Percentiles rank a stretch among this genome's conserved stretches.
Conservation (phyloP, 2,888 invertebrate species). For the Melanotus villosus region DNA sequence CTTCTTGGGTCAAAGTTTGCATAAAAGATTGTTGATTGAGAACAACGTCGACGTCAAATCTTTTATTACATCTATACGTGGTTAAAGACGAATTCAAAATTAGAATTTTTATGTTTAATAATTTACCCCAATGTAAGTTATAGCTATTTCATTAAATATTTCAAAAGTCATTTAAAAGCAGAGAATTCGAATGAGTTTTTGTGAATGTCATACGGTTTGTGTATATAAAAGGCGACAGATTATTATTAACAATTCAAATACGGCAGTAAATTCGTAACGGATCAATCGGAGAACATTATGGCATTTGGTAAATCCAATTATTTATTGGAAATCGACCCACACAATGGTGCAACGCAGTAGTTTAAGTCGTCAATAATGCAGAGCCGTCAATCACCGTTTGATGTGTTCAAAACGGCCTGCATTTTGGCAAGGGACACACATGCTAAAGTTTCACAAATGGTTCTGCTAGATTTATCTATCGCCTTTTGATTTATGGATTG, state of each 20-base stretch:
- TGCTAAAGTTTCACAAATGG: slow-evolving; percentile 61
- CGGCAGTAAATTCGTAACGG: not conserved
- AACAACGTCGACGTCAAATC: not conserved
- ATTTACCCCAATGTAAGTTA: no score
- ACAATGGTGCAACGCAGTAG: slow-evolving; percentile 48
- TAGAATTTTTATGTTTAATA: no score
- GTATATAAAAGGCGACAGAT: no score
- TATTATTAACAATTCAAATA: not conserved
- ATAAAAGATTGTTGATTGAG: not conserved
- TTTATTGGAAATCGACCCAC: slow-evolving; percentile 51
- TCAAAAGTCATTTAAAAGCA: no score
- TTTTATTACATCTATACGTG: no score
- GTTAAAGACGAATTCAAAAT: no score
- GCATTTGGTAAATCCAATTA: slow-evolving; percentile 45
- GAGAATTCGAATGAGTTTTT: no score
- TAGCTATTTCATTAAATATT: no score
- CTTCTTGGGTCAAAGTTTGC: not conserved
- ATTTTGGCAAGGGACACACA: slow-evolving; percentile 56
- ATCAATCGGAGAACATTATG: slow-evolving; percentile 23
- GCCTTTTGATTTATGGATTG: slow-evolving; percentile 67
- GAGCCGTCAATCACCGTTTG: slow-evolving; percentile 54
- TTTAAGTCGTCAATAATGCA: slow-evolving; percentile 51
- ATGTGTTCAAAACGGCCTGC: slow-evolving; percentile 53
- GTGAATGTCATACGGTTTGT: no score
- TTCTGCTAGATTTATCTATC: slow-evolving; percentile 65